Percentiles rank a stretch among this genome's conserved stretches.
These are phyloP conservation scores for Amphiduros pacificus DNA, from an alignment of 2,888 invertebrate species.

Conservation along the genomic window DNA sequence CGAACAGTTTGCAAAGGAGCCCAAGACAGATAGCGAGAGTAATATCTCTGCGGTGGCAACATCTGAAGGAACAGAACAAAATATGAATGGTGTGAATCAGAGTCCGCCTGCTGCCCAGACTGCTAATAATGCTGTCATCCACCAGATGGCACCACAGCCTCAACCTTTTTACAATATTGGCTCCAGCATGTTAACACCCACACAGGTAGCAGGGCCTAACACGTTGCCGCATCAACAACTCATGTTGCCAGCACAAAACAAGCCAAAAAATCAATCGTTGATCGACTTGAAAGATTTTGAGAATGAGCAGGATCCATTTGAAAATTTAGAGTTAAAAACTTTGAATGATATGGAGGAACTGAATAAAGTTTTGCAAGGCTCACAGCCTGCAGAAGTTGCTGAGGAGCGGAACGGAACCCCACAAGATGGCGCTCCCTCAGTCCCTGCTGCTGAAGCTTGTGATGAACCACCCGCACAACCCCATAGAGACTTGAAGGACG, in stretches of 20 bases:
- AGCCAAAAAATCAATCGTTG: neutral
- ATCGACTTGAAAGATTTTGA: conserved; percentile 78
- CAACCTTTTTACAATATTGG: conserved; percentile 2
- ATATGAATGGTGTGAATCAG: neutral
- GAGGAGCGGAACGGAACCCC: neutral
- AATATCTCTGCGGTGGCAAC: neutral
- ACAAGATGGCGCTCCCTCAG: neutral
- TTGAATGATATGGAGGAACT: conserved; percentile 90
- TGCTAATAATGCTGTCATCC: neutral
- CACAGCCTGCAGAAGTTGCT: conserved; percentile 5
- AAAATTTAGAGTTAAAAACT: conserved; percentile 87
- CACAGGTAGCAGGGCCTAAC: neutral
- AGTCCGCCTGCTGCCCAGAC: neutral
- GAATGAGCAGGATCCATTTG: conserved; percentile 89
- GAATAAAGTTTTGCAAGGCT: conserved; percentile 72
- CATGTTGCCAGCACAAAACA: neutral
- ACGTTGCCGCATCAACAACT: neutral
- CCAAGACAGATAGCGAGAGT: neutral
- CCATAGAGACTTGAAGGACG: conserved; percentile 14
- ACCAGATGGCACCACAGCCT: neutral
- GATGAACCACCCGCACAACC: neutral
- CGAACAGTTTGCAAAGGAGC: conserved; percentile 16
- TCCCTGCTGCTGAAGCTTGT: neutral
- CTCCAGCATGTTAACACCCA: conserved; percentile 17
- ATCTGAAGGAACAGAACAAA: neutral